A percentile compares a stretch with the other conserved stretches of the same genome.
These are phyloP conservation scores for Poeciliopsis retropinna DNA, from an alignment of 2,113 vertebrate genomes.

Conservation along the genomic window DNA sequence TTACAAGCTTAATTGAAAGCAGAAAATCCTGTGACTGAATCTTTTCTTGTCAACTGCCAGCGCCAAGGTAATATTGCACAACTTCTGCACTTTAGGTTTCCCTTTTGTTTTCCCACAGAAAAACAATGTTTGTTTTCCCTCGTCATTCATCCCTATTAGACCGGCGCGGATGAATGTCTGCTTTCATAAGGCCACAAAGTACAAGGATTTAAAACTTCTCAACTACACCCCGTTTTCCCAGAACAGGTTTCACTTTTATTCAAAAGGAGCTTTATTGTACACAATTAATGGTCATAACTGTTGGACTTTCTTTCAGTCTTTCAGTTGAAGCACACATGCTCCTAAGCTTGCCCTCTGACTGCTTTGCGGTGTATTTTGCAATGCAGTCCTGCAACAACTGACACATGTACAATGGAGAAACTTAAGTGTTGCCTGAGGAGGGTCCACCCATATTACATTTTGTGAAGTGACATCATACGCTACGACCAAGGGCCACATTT, in stretches of 20 bases:
- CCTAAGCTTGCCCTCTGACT: constrained; percentile 19
- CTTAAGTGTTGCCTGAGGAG: constrained; percentile 50
- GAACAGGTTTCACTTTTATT: constrained; percentile 29
- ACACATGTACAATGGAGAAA: constrained; percentile 61
- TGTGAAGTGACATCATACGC: constrained; percentile 60
- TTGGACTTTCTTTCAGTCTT: background rate
- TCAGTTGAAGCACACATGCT: constrained; percentile 13
- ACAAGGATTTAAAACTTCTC: constrained; percentile 40
- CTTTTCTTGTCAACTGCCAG: constrained; percentile 15
- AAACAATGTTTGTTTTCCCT: constrained; percentile 48
- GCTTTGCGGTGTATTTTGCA: constrained; percentile 36
- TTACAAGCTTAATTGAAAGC: constrained; percentile 25
- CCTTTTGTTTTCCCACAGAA: constrained; percentile 34
- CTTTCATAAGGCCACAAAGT: constrained; percentile 41
- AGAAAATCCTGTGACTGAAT: constrained; percentile 11
- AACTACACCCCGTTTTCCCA: constrained; percentile 47
- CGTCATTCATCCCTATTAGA: constrained; percentile 28
- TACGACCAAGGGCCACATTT: constrained; percentile 25
- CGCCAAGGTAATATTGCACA: constrained; percentile 11
- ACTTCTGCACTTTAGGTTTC: background rate
- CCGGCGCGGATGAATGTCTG: constrained; percentile 33
- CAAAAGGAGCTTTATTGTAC: background rate
- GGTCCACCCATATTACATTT: constrained; percentile 54
- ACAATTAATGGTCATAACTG: background rate
- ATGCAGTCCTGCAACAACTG: constrained; percentile 37